Base-by-base conservation (phyloP, 2,888 invertebrate genomes). In the Pollenia angustigena region DNA sequence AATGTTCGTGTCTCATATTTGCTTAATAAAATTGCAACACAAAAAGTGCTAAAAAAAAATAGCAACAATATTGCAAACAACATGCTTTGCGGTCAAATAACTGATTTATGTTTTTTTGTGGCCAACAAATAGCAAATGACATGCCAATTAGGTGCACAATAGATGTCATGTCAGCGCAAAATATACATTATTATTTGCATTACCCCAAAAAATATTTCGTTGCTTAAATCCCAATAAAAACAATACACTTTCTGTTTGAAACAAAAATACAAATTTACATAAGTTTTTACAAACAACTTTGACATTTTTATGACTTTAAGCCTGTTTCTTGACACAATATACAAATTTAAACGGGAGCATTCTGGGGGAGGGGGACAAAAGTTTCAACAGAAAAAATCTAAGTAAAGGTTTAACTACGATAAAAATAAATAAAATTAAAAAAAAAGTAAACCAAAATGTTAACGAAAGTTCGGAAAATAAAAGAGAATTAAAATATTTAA, bases 301-400 rank as follows among this genome's bases (percentile, higher is more conserved):
- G 87, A 79, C 82, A 83, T 86, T 88, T 88, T 88, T 88, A 87
- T 87, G 88, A 87, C 85, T 86, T 85, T 85, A 85, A 87, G 84
- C 71, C 76, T 56, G 44, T 62, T 69, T 83, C 32, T 52, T 66
- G 81, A 72, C 58, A 80, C 40, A 85, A 71, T 58, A 23, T 50
- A 75, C 58, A 64, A 66, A 58, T 78, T 74, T 79, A 60, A 81
- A 78, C 46, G 52, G 81, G 56, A 81, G 60, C 81, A 81, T 62
- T 60, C 56, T 72, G 62, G n/a, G 6, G 32, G 32, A 32, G 32
- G 4, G 32, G 32, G 6, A 32, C 4, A 48, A 71, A 52, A 72
- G 16, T 8, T 48, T 0, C 48, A 14, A 16, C 8, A 66, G 48
- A 56, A 68, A 56, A 16, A 48, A 12, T n/a, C 18, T 18, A 7